Evolutionary conservation across 2,113 vertebrate species (phyloP).

Genomic region (Agapornis roseicollis): DNA sequence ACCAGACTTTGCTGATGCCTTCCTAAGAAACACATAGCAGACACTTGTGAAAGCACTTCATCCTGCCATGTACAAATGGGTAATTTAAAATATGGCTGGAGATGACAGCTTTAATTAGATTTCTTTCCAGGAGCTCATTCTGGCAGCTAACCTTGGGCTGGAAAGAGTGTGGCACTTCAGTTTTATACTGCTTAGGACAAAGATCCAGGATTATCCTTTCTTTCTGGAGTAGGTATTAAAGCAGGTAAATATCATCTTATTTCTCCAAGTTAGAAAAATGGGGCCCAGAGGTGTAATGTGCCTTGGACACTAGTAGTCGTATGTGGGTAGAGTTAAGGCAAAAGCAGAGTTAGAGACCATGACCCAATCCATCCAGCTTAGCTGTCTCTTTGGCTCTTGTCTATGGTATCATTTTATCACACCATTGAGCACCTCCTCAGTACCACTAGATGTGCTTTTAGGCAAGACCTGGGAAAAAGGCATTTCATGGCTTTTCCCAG

Average conservation of each 20-base stretch:
- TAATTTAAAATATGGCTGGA: background rate
- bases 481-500: background rate
- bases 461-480: background rate
- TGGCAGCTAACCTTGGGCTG: background rate
- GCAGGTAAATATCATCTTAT: background rate
- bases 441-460: background rate
- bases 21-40: background rate
- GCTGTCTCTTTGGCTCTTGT: background rate
- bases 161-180: background rate
- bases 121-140: background rate
- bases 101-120: constrained; percentile 30
- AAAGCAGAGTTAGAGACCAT: background rate
- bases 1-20: constrained; percentile 22
- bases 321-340: background rate
- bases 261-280: background rate
- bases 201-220: background rate
- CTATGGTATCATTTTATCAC: background rate
- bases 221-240: background rate
- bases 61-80: background rate
- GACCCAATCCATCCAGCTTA: background rate
- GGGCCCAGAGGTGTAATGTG: background rate
- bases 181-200: background rate
- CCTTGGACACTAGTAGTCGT: background rate
- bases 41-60: constrained; percentile 9
- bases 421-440: background rate